Conservation (phyloP, 2,888 invertebrate genomes). For the Thymelicus acteon region DNA sequence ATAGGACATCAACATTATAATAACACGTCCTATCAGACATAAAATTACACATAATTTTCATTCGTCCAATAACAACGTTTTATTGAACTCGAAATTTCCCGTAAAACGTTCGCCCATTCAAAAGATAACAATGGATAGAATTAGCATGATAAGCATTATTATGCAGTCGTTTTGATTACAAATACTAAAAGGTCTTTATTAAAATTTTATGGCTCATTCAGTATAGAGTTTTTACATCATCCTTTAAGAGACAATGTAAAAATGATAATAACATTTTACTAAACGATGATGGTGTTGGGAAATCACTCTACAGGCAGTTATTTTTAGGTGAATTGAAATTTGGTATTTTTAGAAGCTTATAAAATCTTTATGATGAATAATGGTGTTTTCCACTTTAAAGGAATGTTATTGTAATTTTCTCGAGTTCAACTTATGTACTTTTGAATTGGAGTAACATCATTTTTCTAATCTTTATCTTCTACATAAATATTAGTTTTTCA, state of each 20-base stretch:
- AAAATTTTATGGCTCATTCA: constrained; percentile 31
- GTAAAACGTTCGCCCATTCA: constrained; percentile 18
- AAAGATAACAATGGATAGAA: constrained; percentile 33
- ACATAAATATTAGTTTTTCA: no score
- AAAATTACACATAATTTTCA: constrained; percentile 8
- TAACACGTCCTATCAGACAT: constrained; percentile 8
- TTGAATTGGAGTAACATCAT: no score
- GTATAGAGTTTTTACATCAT: constrained; percentile 20
- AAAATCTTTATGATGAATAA: not conserved
- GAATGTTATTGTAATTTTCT: not conserved
- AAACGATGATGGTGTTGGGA: constrained; percentile 16
- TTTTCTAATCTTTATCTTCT: no score
- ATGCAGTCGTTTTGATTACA: constrained; percentile 32
- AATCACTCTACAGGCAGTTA: constrained; percentile 17
- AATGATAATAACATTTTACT: no score
- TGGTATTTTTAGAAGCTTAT: not conserved
- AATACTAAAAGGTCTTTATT: constrained; percentile 35
- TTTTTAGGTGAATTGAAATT: constrained; percentile 26
- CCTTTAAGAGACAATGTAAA: constrained; percentile 25
- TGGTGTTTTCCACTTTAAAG: not conserved
- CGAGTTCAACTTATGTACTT: not conserved
- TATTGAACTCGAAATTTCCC: constrained; percentile 22
- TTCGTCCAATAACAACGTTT: constrained; percentile 7
- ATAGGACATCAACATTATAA: not conserved
- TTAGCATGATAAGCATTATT: constrained; percentile 36